Base-by-base conservation (phyloP, 2,888 invertebrate genomes). In the Endomychus coccineus region DNA sequence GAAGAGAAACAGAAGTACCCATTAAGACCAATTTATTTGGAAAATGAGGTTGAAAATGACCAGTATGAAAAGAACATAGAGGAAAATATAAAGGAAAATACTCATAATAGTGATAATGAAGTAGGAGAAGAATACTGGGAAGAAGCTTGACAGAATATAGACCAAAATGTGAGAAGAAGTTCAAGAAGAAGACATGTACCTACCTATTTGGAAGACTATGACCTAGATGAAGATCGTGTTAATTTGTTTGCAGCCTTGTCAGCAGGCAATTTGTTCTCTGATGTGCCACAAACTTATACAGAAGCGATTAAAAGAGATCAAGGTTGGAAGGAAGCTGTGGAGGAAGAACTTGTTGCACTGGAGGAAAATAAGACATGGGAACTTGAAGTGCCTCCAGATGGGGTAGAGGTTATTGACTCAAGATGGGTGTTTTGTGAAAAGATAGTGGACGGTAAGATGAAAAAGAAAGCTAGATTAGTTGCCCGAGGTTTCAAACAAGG, bases 401-500 rank as follows among this genome's bases (percentile, higher is more conserved):
- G 41, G 35, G 33, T 25, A 19, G 27, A 50, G 25, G 25, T 46
- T 6, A 45, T 50, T 12, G 45, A 49, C 19, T 47, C 43, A 17
- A 48, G 33, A 25, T 48, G 47, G 47, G 42, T 45, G 7, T 48
- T 48, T 33, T 16, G 25, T 7, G 32, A 40, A 28, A 49, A 48
- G 34, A 14, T 27, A 16, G 38, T 42, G 4, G 30, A 44, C 21
- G 45, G 42, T 19, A 17, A 32, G 31, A 12, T 28, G 9, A 28
- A 36, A 4, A 45, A 46, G 27, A 51, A 45, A 33, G 45, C 43
- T 11, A 24, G 43, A 12, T 31, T 50, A 36, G 49, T 51, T 24
- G 46, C 46, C 28, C 34, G 48, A 10, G 48, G 49, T 27, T 52
- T 45, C 42, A 11, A 40, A 30, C 50, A 49, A 24, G 27, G 16